Evolutionary conservation across 2,113 vertebrate species (phyloP).

Genomic region (Ploceus nigricollis): DNA sequence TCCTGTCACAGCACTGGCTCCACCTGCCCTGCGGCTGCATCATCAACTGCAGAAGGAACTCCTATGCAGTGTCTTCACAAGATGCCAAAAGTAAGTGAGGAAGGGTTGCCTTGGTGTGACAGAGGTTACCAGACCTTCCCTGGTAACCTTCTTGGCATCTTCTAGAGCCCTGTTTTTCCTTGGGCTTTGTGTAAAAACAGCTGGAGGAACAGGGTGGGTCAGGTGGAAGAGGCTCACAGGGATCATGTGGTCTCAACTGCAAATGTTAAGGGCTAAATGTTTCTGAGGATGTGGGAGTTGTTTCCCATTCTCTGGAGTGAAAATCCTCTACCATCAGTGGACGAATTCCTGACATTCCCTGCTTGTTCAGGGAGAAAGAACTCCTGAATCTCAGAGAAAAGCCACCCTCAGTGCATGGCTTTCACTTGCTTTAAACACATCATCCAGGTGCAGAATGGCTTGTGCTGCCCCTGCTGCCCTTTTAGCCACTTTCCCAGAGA

Average conservation of each 20-base stretch:
- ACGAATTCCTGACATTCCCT: not conserved
- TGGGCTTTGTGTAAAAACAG: not conserved
- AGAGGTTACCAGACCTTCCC: not conserved
- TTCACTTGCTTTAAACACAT: not conserved
- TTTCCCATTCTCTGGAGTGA: not conserved
- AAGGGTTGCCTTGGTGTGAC: not conserved
- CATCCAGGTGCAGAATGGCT: not conserved
- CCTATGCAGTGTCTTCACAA: constrained; percentile 34
- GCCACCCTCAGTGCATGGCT: not conserved
- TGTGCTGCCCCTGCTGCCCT: not conserved
- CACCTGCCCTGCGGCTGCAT: constrained; percentile 97
- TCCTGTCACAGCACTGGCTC: constrained; percentile 89
- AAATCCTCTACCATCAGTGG: not conserved
- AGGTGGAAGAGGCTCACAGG: not conserved
- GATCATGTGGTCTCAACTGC: not conserved
- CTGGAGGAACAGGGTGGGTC: not conserved
- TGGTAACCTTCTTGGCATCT: not conserved
- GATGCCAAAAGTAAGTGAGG: constrained; percentile 69
- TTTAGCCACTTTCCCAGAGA: not conserved
- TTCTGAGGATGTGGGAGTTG: not conserved
- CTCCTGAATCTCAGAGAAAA: not conserved
- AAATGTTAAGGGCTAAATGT: not conserved
- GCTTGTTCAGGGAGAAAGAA: not conserved
- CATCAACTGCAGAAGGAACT: constrained; percentile 84
- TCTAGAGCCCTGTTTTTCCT: not conserved